phyloP scores from a whole-genome alignment of 2,113 vertebrate genomes.

The Psittacara wagleri region DNA sequence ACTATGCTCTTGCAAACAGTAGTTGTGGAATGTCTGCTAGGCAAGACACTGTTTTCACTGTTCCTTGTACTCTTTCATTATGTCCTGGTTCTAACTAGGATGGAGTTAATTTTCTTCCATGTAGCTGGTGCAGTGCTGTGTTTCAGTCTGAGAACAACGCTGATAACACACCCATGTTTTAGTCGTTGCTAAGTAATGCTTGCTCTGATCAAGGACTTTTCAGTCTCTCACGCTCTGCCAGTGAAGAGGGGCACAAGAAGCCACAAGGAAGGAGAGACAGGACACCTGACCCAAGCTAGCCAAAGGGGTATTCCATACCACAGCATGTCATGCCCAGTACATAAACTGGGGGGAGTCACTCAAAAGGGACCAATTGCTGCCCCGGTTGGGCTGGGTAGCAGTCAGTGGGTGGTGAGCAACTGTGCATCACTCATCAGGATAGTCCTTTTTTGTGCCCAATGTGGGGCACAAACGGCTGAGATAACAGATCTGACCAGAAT shows the following conservation, averaged over 20 bases:
- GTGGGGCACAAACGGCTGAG: neutral
- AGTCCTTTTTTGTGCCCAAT: neutral
- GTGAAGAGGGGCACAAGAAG: neutral
- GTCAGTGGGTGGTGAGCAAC: neutral
- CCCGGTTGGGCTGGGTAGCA: neutral
- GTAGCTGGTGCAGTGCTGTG: neutral
- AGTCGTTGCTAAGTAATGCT: neutral
- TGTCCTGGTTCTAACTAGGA: neutral
- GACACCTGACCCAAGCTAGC: neutral
- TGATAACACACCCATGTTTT: neutral
- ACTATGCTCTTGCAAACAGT: neutral
- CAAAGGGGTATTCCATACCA: neutral
- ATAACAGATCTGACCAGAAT: neutral
- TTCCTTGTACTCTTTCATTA: neutral
- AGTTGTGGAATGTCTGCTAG: neutral
- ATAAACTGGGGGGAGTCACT: neutral
- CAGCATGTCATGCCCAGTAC: neutral
- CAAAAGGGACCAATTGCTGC: neutral
- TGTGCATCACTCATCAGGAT: neutral
- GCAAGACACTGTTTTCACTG: neutral
- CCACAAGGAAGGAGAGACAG: neutral
- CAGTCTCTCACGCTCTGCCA: neutral
- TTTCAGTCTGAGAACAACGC: neutral
- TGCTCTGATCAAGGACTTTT: neutral
- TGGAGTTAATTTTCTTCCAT: neutral